Percentiles rank a stretch among this genome's conserved stretches.
Evolutionary conservation across 2,888 invertebrate genomes (phyloP).

Genomic region (Dryobotodes eremita): DNA sequence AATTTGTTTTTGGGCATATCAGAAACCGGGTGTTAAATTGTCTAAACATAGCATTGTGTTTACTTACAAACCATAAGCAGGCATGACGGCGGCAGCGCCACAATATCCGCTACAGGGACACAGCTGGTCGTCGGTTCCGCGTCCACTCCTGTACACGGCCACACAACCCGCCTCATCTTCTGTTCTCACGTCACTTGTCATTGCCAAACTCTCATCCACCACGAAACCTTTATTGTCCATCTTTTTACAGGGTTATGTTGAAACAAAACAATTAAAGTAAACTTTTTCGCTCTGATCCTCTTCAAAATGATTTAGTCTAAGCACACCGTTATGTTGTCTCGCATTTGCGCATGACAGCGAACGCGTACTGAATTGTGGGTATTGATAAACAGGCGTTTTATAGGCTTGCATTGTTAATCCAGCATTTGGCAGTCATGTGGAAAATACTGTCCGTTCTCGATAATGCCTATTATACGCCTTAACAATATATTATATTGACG

Average conservation of each 20-base stretch:
- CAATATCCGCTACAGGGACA: constrained; percentile 41
- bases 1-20: background rate
- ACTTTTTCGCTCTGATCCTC: background rate
- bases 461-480: constrained; percentile 59
- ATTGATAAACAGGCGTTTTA: constrained; percentile 64
- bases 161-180: constrained; percentile 55
- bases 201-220: constrained; percentile 74
- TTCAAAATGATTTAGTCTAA: background rate
- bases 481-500: constrained; percentile 24
- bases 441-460: constrained; percentile 66
- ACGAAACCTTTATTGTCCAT: constrained; percentile 86
- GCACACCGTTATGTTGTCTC: background rate
- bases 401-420: constrained; percentile 75
- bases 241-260: background rate
- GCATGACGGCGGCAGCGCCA: constrained; percentile 53
- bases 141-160: constrained; percentile 68
- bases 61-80: constrained; percentile 77
- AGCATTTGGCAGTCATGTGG: constrained; percentile 73
- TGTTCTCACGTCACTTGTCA: constrained; percentile 61
- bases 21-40: background rate
- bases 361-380: constrained; percentile 58
- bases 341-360: constrained; percentile 10
- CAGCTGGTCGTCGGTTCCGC: background rate
- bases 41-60: background rate
- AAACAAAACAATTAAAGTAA: background rate